Evolutionary conservation across 1,140 invertebrate species (phyloP).

Genomic region (Zeugodacus cucurbitae): DNA sequence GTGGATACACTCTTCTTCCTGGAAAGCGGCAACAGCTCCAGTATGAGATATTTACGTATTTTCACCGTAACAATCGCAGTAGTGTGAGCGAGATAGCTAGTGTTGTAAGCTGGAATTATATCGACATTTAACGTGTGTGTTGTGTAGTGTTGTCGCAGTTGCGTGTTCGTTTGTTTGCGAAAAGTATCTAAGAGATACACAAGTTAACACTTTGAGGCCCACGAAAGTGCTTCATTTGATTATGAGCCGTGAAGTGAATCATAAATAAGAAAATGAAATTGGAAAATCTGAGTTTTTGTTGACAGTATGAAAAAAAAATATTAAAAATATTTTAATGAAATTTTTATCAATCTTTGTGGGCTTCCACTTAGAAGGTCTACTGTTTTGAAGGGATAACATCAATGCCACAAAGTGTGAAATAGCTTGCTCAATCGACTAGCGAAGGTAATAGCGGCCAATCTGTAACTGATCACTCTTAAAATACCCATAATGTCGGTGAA

Average conservation of each 20-base stretch:
- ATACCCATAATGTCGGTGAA: no score
- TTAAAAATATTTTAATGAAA: no score
- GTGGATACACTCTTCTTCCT: conserved; percentile 22
- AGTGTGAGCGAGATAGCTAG: neutral
- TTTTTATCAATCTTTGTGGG: no score
- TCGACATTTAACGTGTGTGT: neutral
- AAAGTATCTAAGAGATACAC: conserved; percentile 34
- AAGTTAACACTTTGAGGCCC: neutral
- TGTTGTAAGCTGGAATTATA: neutral
- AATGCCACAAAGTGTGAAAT: no score
- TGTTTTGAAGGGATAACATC: no score
- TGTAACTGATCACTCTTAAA: no score
- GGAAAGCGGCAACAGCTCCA: neutral
- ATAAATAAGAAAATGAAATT: no score
- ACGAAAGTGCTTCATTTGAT: neutral
- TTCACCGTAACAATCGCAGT: neutral
- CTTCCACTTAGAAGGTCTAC: no score
- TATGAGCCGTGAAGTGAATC: neutral
- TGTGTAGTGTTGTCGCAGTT: neutral
- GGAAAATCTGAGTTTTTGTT: no score
- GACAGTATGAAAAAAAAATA: no score
- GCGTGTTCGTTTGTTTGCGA: neutral
- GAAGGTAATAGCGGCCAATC: no score
- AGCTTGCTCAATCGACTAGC: no score
- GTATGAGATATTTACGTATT: neutral